Base-by-base conservation (phyloP, 1,140 invertebrate genomes). In the Sinonovacula constricta region DNA sequence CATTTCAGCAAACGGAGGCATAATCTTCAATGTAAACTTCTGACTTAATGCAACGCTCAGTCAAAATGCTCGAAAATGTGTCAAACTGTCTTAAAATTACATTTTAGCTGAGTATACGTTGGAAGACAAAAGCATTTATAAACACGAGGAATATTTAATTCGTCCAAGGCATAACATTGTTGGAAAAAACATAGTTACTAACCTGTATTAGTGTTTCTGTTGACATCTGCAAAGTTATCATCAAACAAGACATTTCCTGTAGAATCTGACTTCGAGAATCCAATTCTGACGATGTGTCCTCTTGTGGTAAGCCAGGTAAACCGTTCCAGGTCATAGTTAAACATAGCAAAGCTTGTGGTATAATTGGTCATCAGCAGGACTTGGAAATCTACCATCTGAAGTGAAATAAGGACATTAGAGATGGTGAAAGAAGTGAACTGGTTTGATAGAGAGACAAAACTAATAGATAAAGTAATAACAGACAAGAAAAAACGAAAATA, bases 311-410 rank as follows among this genome's bases (percentile, higher is more conserved):
- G 45, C 69, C 69, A 72, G 22, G 56, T 60, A 26, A 72, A 72
- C 12, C 18, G 12, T 51, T 72, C 59, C 56, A 60, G 69, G n/a
- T 72, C 69, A 24, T 72, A 72, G 36, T 72, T 72, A 72, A 60
- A 72, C 69, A 72, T 59, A 5, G 62, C n/a, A 30, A 28, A 30
- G 1, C 56, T 72, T n/a, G 60, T 10, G 1, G 22, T 4, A 4
- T 22, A 30, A 22, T 26, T 39, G 22, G 22, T 51, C 10, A 36
- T 51, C 10, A 72, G 39, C 14, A 72, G n/a, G 12, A 28, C 69
- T 62, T 72, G 69, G 28, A 72, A 72, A 49, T 59, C 56, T 45
- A 57, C 69, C 3, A n/a, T 28, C 69, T 72, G 69, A 3, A 12
- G 45, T 49, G 3, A 26, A 12, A 34, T 62, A 62, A 62, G 5